Base-by-base conservation (phyloP, 2,888 invertebrate species). In the Melieria picta region DNA sequence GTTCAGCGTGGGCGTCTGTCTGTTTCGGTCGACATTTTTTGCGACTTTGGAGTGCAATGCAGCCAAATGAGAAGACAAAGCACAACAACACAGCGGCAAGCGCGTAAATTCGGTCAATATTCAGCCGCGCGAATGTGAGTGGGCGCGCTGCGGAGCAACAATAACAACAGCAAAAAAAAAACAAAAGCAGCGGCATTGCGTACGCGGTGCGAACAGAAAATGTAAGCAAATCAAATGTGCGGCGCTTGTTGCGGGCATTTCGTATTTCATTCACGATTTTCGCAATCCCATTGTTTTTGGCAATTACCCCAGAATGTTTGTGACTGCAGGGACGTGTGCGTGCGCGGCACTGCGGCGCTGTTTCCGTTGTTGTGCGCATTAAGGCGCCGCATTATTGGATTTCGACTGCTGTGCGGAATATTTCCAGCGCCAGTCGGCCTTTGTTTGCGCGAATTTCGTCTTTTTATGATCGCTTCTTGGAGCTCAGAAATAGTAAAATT, bases 181-280 rank as follows among this genome's bases (percentile, higher is more conserved):
- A 43, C 11, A 50, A 42, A 30, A 52, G 16, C 10, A 13, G 13
- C n/a, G 16, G 30, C 57, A 11, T 5, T 6, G 56, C 57, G 65
- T 61, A 42, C 42, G 46, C 56, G 42, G 16, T 30, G 55, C 45
- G 57, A 56, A 48, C 16, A 9, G n/a, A 4, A 45, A 67, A 67
- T 67, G 67, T 67, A 67, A 60, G 67, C 60, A 60, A 67, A 67
- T 67, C 52, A 61, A 67, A 67, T 67, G 61, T 47, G 43, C 60
- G n/a, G 58, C 45, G 46, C 60, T 47, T 30, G 30, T 3, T 48
- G 61, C 5, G 30, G 4, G 4, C 43, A 60, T 60, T 60, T 58
- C 60, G 66, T 60, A 60, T 67, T 67, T 58, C 58, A 58, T 67
- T 60, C 66, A 67, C 66, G 58, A 50, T 47, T 67, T 64, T 60